phyloP scores from a whole-genome alignment of 2,797 vertebrate genomes.

The Sebastiscus albofasciatus region DNA sequence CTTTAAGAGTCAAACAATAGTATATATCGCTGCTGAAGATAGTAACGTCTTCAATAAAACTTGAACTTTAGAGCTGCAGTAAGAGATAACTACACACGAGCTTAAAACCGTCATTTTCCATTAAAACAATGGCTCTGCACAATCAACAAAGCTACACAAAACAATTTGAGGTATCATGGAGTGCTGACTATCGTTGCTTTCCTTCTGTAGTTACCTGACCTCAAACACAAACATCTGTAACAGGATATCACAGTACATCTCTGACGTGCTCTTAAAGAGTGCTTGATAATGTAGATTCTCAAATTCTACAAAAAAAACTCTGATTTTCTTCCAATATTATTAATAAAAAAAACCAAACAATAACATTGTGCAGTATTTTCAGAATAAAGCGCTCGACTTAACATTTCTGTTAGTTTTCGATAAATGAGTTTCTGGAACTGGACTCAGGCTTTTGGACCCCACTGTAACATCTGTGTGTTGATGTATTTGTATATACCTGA shows the following conservation, averaged over 20 bases:
- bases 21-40: background rate
- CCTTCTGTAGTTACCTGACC: background rate
- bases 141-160: background rate
- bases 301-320: background rate
- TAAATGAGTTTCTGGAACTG: background rate
- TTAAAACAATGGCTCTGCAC: background rate
- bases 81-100: background rate
- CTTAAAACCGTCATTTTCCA: background rate
- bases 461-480: conserved; percentile 67
- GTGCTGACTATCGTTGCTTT: conserved; percentile 10
- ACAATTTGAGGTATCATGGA: background rate
- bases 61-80: background rate
- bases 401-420: background rate
- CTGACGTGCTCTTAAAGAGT: background rate
- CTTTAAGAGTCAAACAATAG: background rate
- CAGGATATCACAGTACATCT: background rate
- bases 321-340: background rate
- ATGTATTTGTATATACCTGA: conserved; percentile 79
- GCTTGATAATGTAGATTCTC: background rate
- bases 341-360: background rate
- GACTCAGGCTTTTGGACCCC: conserved; percentile 47
- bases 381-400: background rate
- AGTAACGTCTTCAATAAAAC: background rate
- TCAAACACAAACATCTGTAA: background rate
- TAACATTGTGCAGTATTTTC: background rate